Evolutionary conservation across 2,113 vertebrate species (phyloP).

Genomic region (Nipponia nippon): DNA sequence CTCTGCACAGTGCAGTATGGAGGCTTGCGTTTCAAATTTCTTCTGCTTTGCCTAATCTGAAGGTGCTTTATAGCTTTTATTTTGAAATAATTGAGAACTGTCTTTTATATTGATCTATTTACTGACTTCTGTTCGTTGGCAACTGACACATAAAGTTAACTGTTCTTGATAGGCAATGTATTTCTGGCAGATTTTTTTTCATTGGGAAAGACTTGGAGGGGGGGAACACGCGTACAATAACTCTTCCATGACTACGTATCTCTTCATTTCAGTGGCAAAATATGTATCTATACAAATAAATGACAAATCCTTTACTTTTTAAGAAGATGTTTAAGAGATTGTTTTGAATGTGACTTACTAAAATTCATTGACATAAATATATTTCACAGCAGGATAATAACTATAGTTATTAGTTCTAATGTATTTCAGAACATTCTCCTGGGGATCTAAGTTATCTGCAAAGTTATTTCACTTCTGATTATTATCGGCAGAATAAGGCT

Average conservation of each 20-base stretch:
- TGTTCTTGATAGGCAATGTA: neutral
- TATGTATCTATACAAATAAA: neutral
- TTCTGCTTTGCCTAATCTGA: neutral
- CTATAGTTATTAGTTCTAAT: neutral
- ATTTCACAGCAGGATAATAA: neutral
- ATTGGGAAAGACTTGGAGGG: neutral
- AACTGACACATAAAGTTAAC: neutral
- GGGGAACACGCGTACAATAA: neutral
- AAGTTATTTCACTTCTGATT: conserved; percentile 6
- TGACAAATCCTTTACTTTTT: neutral
- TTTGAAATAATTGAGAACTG: neutral
- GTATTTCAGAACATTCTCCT: neutral
- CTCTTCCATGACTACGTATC: neutral
- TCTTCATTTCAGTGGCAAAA: neutral
- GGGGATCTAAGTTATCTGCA: neutral
- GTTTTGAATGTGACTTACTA: neutral
- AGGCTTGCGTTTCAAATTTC: neutral
- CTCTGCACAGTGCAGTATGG: neutral
- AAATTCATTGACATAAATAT: neutral
- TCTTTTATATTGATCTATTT: neutral
- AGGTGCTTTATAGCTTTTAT: neutral
- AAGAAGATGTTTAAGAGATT: neutral
- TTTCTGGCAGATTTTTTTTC: neutral
- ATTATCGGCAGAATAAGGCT: neutral
- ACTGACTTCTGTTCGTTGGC: neutral